Base-by-base conservation (phyloP, 2,797 vertebrate species). In the Lagorchestes hirsutus region DNA sequence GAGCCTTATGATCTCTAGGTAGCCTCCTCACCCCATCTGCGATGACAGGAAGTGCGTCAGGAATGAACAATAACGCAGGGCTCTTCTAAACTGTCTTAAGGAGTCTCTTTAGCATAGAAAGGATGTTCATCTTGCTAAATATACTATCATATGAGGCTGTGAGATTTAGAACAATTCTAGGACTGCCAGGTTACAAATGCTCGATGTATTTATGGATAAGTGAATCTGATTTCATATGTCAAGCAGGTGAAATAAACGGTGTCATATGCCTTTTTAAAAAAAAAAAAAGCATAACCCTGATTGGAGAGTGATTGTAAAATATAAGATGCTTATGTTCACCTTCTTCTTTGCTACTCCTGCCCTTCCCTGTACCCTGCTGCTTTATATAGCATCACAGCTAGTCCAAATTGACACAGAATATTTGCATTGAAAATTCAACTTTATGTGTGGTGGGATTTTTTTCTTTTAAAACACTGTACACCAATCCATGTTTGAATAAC, bases 401-500 rank as follows among this genome's bases (percentile, higher is more conserved):
- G 34, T 95, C 74, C 90, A 92, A 92, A 97, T 95, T 59, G 90
- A 94, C 57, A 91, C 57, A n/a, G 18, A 91, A 67, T 93, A 95
- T 93, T 62, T 93, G 94, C 46, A 6, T 59, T 12, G 54, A 96
- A 96, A 92, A 34, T 52, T 91, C 62, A 95, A 95, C 34, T 98
- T 97, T 96, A 96, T 87, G 94, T 91, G 11, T 18, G 95, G 2
- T 5, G 22, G 95, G 90, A 96, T 93, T 95, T 94, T 96, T 90
- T 98, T 94, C 98, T 95, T 82, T 92, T 62, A n/a, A 96, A 55
- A 82, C 91, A 56, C 95, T 98, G 96, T 97, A 96, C 59, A 98
- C 82, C 96, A 95, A 96, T 93, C 97, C 91, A 91, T 93, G 92
- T 97, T 97, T 97, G 58, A 91, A 96, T 94, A 92, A 98, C 96